Evolutionary conservation across 1,140 invertebrate species (phyloP), one percentile per base, ranked within the genome.

Genomic region (Oryctes rhinoceros): DNA sequence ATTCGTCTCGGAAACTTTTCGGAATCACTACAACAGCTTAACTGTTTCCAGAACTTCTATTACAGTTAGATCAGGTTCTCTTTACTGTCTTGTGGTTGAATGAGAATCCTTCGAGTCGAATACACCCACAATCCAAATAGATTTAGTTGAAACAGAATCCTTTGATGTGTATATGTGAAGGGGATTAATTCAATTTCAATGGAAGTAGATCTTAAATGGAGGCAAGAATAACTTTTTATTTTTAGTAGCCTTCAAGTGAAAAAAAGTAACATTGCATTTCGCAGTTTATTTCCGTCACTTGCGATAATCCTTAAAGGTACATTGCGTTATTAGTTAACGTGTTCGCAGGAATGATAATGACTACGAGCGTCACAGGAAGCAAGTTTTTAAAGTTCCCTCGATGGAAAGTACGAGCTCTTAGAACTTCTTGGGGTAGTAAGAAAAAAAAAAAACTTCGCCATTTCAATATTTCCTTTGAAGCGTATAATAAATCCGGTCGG

Each of bases 361-460:
- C 65, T 18, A 71, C 24, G n/a, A 37, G 24, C 35, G 2, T 24
- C 20, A 35, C 10, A 35, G 18, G 65, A 20, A 24, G 9, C 20
- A 37, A 71, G 65, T 71, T 71, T 71, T 71, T 71, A 71, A 71
- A 71, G 65, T 71, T 71, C 37, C n/a, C 65, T 62, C 65, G 35
- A 71, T 24, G 24, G 35, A 4, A 18, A 59, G 3, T 3, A 18
- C 65, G 20, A 30, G 11, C 18, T 24, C 65, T 71, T 62, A 20
- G 53, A 37, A 71, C 35, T 37, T 71, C 13, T 35, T 35, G 9
- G 15, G 13, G 24, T 71, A 35, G 35, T 71, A 71, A 71, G 35
- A 71, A 71, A 71, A 71, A 30, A 71, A 71, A 35, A 71, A 71
- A 71, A 71, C 65, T 71, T 71, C 35, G 11, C 65, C 65, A 37